Evolutionary conservation across 2,113 vertebrate genomes (phyloP), one percentile per base, ranked within the genome.

Genomic region (Sylvietta virens): DNA sequence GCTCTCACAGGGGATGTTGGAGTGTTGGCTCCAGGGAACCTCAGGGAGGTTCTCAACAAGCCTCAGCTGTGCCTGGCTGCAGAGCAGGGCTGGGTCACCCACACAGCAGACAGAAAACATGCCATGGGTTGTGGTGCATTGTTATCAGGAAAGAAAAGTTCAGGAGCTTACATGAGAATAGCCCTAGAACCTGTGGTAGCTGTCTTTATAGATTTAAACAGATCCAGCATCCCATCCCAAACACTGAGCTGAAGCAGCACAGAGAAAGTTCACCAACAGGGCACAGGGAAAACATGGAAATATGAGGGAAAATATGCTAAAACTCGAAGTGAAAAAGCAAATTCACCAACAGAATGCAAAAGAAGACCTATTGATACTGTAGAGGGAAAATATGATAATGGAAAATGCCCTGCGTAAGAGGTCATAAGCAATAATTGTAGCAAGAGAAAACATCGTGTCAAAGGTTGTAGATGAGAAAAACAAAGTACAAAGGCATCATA

Each of bases 371-470:
- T 26, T 97, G 95, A 69, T 95, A 87, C 60, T 53, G 86, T 14
- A 53, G 91, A 81, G 86, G 44, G 77, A 92, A 96, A 95, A 95
- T 91, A 95, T 69, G 86, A 92, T 91, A 96, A 97, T 95, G 77
- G 83, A 48, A 92, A 91, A 79, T 94, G 94, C 86, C 94, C 92
- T 79, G 77, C 2, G 2, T 91, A 79, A 47, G 89, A 94, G 94
- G 92, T 95, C 86, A 92, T 37, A 84, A 74, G 83, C 91, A 96
- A 86, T 97, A 96, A 97, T 91, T 88, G 86, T 95, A 95, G 92
- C 86, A 64, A 90, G 80, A 97, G 76, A 95, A 95, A 92, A 91
- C 88, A 94, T 58, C 23, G n/a, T 92, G 95, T 91, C 95, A 97
- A 89, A 96, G 95, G 92, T 95, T 95, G 73, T 17, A 76, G 80